These are phyloP conservation scores for Todiramphus chloris DNA, from an alignment of 2,113 vertebrate genomes.

Conservation along the genomic window DNA sequence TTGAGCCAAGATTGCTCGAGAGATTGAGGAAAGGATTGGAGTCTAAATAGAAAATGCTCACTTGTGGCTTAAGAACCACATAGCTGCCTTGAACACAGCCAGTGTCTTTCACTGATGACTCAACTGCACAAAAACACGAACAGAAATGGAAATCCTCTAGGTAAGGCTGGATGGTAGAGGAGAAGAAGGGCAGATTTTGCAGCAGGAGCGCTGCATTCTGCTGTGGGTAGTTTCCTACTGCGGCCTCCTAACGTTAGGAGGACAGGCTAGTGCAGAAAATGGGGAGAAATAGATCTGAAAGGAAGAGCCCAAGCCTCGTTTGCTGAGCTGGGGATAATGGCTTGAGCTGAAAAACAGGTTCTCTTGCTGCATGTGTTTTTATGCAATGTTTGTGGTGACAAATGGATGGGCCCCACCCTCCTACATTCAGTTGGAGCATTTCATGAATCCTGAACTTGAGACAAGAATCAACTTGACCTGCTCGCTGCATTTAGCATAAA, in stretches of 20 bases:
- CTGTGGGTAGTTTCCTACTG: background rate
- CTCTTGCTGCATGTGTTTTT: conserved; percentile 5
- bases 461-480: conserved; percentile 65
- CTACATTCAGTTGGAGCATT: background rate
- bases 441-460: conserved; percentile 44
- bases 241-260: background rate
- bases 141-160: background rate
- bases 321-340: background rate
- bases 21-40: conserved; percentile 3
- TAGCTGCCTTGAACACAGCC: background rate
- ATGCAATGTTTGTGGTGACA: conserved; percentile 53
- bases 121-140: conserved; percentile 14
- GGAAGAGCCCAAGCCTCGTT: background rate
- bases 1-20: conserved; percentile 2
- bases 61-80: background rate
- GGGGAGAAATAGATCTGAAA: background rate
- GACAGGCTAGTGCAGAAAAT: background rate
- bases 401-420: conserved; percentile 52
- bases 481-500: background rate
- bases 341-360: conserved; percentile 56
- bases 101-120: background rate
- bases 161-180: background rate
- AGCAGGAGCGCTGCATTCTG: background rate
- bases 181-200: background rate
- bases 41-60: background rate